Evolutionary conservation across 2,888 invertebrate genomes (phyloP).

Genomic region (Villa cingulata): DNA sequence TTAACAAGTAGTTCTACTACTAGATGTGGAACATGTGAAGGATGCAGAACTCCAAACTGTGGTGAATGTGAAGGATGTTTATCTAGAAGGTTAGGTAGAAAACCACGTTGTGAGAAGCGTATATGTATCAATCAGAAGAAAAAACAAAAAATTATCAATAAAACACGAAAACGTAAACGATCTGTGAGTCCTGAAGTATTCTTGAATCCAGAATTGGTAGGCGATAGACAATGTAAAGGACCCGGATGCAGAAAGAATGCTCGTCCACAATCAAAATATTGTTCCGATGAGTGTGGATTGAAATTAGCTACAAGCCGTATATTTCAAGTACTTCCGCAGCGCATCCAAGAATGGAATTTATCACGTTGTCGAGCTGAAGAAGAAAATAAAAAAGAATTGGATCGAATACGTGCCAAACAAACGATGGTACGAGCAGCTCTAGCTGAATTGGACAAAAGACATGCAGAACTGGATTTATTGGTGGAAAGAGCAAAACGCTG

Average conservation of each 20-base stretch:
- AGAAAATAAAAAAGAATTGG: slow-evolving; percentile 53
- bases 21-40: slow-evolving; percentile 62
- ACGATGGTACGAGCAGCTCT: slow-evolving; percentile 63
- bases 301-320: slow-evolving; percentile 74
- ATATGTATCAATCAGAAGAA: slow-evolving; percentile 33
- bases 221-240: slow-evolving; percentile 77
- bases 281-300: slow-evolving; percentile 82
- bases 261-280: slow-evolving; percentile 76
- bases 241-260: slow-evolving; percentile 74
- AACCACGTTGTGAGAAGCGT: slow-evolving; percentile 41
- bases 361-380: slow-evolving; percentile 78
- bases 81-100: slow-evolving; percentile 27
- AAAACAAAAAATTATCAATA: slow-evolving; percentile 18
- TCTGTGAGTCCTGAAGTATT: slow-evolving; percentile 30
- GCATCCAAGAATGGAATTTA: slow-evolving; percentile 88
- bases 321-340: slow-evolving; percentile 71
- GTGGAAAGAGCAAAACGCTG: slow-evolving; percentile 65
- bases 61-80: slow-evolving; percentile 32
- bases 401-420: slow-evolving; percentile 65
- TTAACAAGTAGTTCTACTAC: slow-evolving; percentile 25
- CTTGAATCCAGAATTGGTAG: slow-evolving; percentile 41
- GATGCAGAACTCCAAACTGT: slow-evolving; percentile 42
- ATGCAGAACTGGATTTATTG: slow-evolving; percentile 62
- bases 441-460: slow-evolving; percentile 64
- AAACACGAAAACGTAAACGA: slow-evolving; percentile 26